phyloP scores from a whole-genome alignment of 1,140 invertebrate genomes.

The Saccostrea glomerata region DNA sequence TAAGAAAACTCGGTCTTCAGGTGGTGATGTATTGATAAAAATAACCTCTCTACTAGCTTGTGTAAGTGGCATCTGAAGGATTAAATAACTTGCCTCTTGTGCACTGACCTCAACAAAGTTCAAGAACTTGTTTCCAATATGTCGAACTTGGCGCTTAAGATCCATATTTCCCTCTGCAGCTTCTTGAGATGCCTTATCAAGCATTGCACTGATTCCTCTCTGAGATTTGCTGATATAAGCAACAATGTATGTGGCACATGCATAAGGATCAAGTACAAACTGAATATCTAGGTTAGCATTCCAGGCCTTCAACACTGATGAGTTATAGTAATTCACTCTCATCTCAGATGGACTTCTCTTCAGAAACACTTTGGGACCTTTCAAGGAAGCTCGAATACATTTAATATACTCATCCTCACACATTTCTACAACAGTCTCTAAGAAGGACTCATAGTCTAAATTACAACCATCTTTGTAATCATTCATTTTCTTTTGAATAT shows the following conservation, averaged over 20 bases:
- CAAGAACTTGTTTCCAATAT: slow-evolving; percentile 43
- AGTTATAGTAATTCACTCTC: slow-evolving; percentile 48
- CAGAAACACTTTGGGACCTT: slow-evolving; percentile 53
- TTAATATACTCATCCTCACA: slow-evolving; percentile 57
- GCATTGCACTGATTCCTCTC: slow-evolving; percentile 54
- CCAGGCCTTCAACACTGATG: slow-evolving; percentile 41
- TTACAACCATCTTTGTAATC: slow-evolving; percentile 40
- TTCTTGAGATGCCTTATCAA: slow-evolving; percentile 53
- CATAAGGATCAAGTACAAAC: slow-evolving; percentile 62
- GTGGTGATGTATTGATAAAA: slow-evolving; percentile 58
- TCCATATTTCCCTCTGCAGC: slow-evolving; percentile 47
- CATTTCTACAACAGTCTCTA: slow-evolving; percentile 50
- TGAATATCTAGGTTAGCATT: slow-evolving; percentile 58
- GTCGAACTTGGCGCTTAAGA: slow-evolving; percentile 39
- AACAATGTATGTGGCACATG: slow-evolving; percentile 58
- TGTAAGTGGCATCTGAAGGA: slow-evolving; percentile 54
- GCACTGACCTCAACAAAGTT: slow-evolving; percentile 49
- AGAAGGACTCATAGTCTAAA: slow-evolving; percentile 54
- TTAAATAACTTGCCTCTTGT: slow-evolving; percentile 52
- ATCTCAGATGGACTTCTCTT: slow-evolving; percentile 52
- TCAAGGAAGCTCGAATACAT: slow-evolving; percentile 54
- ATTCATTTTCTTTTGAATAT: slow-evolving; percentile 46
- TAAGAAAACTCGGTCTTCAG: slow-evolving; percentile 37
- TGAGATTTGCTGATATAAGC: slow-evolving; percentile 58
- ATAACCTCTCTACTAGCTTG: slow-evolving; percentile 46